Percentiles rank a stretch among this genome's conserved stretches.
Evolutionary conservation across 35 echinoderm and acorn worm genomes (phyloP).

Genomic region (Lytechinus pictus): DNA sequence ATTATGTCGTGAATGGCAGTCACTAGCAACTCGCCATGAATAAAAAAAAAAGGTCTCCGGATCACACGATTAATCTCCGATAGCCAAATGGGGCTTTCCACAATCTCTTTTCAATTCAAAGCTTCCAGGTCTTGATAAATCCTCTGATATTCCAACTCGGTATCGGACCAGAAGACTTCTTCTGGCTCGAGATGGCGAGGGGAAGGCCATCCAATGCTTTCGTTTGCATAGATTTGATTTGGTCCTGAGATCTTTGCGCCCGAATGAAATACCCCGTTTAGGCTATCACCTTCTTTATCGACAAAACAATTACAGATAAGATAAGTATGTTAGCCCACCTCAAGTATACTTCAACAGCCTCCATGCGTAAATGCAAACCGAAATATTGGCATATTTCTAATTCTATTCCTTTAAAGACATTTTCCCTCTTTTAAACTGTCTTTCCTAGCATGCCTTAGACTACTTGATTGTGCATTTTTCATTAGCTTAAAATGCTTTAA

Average conservation of each 20-base stretch:
- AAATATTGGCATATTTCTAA: background rate
- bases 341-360: constrained; percentile 18
- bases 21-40: background rate
- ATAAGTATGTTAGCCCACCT: constrained; percentile 21
- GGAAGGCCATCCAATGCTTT: background rate
- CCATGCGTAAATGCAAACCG: background rate
- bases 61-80: constrained; percentile 32
- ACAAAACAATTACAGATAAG: constrained; percentile 46
- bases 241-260: constrained; percentile 29
- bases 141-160: background rate
- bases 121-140: background rate
- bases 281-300: constrained; percentile 5
- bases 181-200: background rate
- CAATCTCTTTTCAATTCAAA: constrained; percentile 23
- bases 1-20: background rate
- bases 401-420: background rate
- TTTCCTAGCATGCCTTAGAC: no score
- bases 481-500: no score
- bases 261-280: constrained; percentile 24
- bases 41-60: background rate
- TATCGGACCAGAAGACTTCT: background rate
- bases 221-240: constrained; percentile 2
- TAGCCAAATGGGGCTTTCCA: constrained; percentile 36
- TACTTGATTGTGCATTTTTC: no score
- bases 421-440: no score